Percentiles rank a stretch among this genome's conserved stretches.
Conservation (phyloP, 2,797 vertebrate species). For the Protosalanx chinensis region DNA sequence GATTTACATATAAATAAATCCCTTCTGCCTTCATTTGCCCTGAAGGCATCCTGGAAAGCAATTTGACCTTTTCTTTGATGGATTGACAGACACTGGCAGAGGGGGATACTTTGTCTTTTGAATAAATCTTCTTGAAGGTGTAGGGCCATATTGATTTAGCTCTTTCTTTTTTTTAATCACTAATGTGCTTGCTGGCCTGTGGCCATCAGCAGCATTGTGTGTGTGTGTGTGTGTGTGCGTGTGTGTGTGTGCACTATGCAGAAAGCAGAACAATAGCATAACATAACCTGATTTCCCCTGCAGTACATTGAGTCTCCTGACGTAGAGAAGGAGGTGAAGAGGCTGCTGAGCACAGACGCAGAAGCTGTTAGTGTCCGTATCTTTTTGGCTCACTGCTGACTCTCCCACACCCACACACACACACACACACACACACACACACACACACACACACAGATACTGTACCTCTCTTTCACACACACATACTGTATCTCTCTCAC, state of each 20-base stretch:
- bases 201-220: not conserved
- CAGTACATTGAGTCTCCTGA: constrained; percentile 90
- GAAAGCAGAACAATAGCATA: constrained; percentile 17
- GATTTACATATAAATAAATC: constrained; percentile 77
- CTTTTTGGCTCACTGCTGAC: constrained; percentile 66
- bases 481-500: too few relatives aligned
- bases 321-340: constrained; percentile 95
- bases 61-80: constrained; percentile 66
- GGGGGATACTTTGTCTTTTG: constrained; percentile 60
- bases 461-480: too few relatives aligned
- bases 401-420: not conserved
- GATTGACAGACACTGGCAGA: constrained; percentile 58
- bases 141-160: constrained; percentile 64
- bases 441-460: not conserved
- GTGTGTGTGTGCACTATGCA: constrained; percentile 29
- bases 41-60: constrained; percentile 59
- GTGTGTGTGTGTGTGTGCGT: constrained; percentile 13
- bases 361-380: constrained; percentile 93
- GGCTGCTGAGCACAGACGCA: constrained; percentile 89
- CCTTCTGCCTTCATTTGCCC: constrained; percentile 64
- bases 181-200: constrained; percentile 71
- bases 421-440: not conserved
- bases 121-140: constrained; percentile 68
- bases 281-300: constrained; percentile 33
- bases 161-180: constrained; percentile 68